Percentiles rank a stretch among this genome's conserved stretches.
phyloP scores from a whole-genome alignment of 2,888 invertebrate genomes.

The Epinotia nisella region DNA sequence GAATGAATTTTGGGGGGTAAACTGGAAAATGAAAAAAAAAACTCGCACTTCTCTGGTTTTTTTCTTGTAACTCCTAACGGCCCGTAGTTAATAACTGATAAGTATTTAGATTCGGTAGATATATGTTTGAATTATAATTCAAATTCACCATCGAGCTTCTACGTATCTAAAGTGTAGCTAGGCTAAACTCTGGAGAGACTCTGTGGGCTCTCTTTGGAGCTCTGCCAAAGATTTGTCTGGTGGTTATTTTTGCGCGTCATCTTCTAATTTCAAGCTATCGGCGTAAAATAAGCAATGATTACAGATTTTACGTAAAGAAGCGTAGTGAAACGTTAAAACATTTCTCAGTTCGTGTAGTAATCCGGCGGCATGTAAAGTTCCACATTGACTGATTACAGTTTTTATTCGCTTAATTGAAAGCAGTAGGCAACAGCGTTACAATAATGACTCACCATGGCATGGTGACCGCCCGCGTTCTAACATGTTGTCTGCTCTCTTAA shows the following conservation, averaged over 20 bases:
- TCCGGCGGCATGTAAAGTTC: slow-evolving; percentile 6
- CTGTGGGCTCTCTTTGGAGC: slow-evolving; percentile 71
- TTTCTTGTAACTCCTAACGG: too few species aligned
- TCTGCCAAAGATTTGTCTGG: slow-evolving; percentile 74
- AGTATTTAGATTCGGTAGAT: too few species aligned
- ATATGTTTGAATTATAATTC: too few species aligned
- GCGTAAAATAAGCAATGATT: slow-evolving; percentile 45
- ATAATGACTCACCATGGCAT: slow-evolving; percentile 19
- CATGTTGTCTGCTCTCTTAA: background rate
- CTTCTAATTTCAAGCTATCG: slow-evolving; percentile 71
- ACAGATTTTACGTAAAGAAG: slow-evolving; percentile 16
- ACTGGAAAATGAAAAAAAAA: too few species aligned
- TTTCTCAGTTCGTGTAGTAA: background rate
- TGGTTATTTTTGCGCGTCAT: slow-evolving; percentile 80
- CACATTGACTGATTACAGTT: slow-evolving; percentile 24
- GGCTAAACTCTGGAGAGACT: slow-evolving; percentile 66
- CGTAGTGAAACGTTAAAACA: background rate
- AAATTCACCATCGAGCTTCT: background rate
- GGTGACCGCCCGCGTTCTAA: slow-evolving; percentile 1
- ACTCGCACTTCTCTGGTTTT: too few species aligned
- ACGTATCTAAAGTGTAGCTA: slow-evolving; percentile 44
- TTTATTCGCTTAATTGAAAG: slow-evolving; percentile 30
- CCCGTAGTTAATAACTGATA: too few species aligned
- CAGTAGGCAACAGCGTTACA: slow-evolving; percentile 20
- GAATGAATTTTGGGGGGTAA: too few species aligned